Base-by-base conservation (phyloP, 2,113 vertebrate genomes). In the Camelus bactrianus region DNA sequence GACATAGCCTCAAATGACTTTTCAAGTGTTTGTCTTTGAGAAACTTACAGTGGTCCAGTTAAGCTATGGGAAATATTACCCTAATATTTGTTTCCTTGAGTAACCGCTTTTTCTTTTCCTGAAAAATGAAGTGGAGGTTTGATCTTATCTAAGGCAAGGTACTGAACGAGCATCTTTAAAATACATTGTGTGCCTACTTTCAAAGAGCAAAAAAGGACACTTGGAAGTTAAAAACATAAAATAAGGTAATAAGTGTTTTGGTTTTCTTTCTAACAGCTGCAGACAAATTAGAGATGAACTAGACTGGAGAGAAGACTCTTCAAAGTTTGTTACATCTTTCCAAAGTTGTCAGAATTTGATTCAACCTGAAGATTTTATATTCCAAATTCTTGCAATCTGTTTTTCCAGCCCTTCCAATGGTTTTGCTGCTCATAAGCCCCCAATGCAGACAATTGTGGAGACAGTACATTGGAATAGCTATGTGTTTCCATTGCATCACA, bases 241-340 rank as follows among this genome's bases (percentile, higher is more conserved):
- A 95, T 85, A 30, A 92, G 26, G 22, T 4, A 17, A 64, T 62
- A 10, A 22, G 8, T 24, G 38, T 15, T 91, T 72, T 76, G 4
- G 32, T 83, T 38, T 69, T 32, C 72, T 89, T 84, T 69, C 58
- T 60, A 65, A 86, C 35, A 87, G 65, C 11, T 60, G 7, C 26
- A 93, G 58, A 83, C 19, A 93, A 76, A 65, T 92, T 58, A 88
- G 35, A 7, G 20, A 73, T 85, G 87, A 75, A 94, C 5, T 70
- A 87, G 16, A 69, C 20, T 20, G 26, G 2, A 94, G 17, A 12
- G 5, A 81, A 48, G 1, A 54, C 22, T 83, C 54, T 89, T 89
- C 38, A 76, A 42, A 42, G 14, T 42, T 26, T 67, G 30, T 60
- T 89, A 77, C 77, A 77, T 60, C 30, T 81, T 8, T 19, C 54